Conservation (phyloP, 2,797 vertebrate genomes). For the Ptychadena robeensis region DNA sequence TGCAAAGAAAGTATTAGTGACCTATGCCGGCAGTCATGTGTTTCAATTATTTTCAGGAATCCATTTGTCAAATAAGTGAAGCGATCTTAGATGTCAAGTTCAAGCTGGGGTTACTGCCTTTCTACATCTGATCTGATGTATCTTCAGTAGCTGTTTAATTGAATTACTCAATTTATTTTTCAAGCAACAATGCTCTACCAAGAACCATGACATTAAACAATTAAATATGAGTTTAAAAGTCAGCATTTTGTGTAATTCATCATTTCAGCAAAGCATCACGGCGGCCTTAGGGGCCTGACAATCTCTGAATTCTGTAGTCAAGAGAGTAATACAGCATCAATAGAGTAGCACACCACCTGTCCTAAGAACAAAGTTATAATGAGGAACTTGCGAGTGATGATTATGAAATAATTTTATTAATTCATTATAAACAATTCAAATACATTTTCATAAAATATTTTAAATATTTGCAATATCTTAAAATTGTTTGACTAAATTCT, state of each 20-base stretch:
- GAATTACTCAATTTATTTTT: conserved; percentile 99
- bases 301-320: conserved; percentile 52
- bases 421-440: neutral
- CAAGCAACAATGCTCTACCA: conserved; percentile 96
- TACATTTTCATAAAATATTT: too few relatives aligned
- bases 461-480: too few relatives aligned
- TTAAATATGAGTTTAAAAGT: conserved; percentile 96
- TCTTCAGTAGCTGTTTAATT: conserved; percentile 98
- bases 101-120: conserved; percentile 96
- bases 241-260: conserved; percentile 90
- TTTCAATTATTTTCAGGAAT: conserved; percentile 98
- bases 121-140: conserved; percentile 98
- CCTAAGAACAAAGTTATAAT: conserved; percentile 44
- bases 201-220: conserved; percentile 95
- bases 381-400: conserved; percentile 28
- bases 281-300: conserved; percentile 64
- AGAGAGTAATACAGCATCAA: conserved; percentile 59
- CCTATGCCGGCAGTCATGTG: conserved; percentile 98
- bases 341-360: conserved; percentile 53
- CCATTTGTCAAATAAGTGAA: conserved; percentile 97
- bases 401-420: conserved; percentile 22
- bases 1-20: conserved; percentile 94
- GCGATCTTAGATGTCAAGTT: conserved; percentile 90
- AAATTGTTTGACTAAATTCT: too few relatives aligned
- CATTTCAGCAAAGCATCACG: conserved; percentile 74